Evolutionary conservation across 2,888 invertebrate genomes (phyloP).

Genomic region (Spatulosminthurus flaviceps): DNA sequence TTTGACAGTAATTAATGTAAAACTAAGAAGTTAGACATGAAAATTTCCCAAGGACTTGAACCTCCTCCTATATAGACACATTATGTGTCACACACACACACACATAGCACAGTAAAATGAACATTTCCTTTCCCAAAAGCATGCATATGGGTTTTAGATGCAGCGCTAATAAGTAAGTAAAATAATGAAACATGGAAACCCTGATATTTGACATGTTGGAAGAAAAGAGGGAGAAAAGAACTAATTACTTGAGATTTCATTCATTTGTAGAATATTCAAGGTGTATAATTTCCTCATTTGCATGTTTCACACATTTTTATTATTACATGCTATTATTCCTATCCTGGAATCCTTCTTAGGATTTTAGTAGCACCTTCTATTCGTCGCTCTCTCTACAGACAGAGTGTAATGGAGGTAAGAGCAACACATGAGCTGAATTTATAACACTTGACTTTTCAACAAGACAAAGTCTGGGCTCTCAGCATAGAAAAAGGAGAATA

Average conservation of each 20-base stretch:
- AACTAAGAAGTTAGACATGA: neutral
- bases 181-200: constrained; percentile 10
- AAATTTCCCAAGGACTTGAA: neutral
- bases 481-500: too few species aligned
- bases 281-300: constrained; percentile 9
- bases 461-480: too few species aligned
- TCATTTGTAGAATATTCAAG: constrained; percentile 11
- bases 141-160: too few species aligned
- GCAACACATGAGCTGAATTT: constrained; percentile 13
- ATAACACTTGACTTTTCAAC: too few species aligned
- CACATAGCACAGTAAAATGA: neutral
- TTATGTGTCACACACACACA: too few species aligned
- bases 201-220: constrained; percentile 29
- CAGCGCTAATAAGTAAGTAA: too few species aligned
- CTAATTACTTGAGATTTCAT: constrained; percentile 28
- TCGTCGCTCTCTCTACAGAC: neutral
- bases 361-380: neutral
- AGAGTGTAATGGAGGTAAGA: neutral
- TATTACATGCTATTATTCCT: too few species aligned
- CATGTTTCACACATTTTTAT: constrained; percentile 8
- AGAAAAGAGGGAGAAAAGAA: constrained; percentile 1
- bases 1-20: constrained; percentile 9
- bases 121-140: neutral
- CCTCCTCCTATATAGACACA: too few species aligned
- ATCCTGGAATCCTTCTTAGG: neutral